These are phyloP conservation scores for Sycophila sp. DNA, from an alignment of 1,140 invertebrate genomes.

Conservation along the genomic window DNA sequence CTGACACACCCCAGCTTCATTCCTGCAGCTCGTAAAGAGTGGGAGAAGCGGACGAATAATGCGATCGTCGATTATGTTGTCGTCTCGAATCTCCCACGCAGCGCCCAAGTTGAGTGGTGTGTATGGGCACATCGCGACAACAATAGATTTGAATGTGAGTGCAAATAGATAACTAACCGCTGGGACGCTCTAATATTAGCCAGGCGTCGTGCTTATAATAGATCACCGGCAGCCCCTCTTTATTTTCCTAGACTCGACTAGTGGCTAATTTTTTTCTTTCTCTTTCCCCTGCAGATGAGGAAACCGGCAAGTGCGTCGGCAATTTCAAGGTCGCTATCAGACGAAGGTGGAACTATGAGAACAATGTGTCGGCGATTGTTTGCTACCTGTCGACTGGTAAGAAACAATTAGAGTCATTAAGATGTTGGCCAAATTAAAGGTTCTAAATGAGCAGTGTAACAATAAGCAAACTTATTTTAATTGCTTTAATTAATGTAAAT, in stretches of 20 bases:
- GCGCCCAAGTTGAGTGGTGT: conserved; percentile 91
- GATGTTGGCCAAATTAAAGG: too few relatives aligned
- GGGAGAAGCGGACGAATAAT: conserved; percentile 86
- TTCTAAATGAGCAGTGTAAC: too few relatives aligned
- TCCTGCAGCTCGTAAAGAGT: conserved; percentile 78
- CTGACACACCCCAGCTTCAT: conserved; percentile 77
- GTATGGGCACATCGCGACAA: conserved; percentile 89
- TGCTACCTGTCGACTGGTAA: conserved; percentile 81
- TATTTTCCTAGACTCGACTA: conserved; percentile 11
- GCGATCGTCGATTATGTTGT: conserved; percentile 88
- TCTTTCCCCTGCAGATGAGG: conserved; percentile 77
- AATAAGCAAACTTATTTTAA: too few relatives aligned
- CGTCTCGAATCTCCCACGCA: conserved; percentile 80
- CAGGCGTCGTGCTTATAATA: neutral
- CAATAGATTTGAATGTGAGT: conserved; percentile 86
- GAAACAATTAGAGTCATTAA: too few relatives aligned
- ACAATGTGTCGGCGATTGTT: conserved; percentile 84
- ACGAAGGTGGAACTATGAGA: conserved; percentile 87
- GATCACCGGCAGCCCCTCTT: neutral
- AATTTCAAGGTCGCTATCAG: conserved; percentile 83
- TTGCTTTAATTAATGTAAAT: too few relatives aligned
- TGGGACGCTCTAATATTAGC: neutral
- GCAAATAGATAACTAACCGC: neutral
- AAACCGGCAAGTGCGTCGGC: conserved; percentile 84
- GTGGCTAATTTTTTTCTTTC: conserved; percentile 15